These are phyloP conservation scores for Tragelaphus eurycerus DNA, from an alignment of 2,797 vertebrate genomes.

Conservation along the genomic window DNA sequence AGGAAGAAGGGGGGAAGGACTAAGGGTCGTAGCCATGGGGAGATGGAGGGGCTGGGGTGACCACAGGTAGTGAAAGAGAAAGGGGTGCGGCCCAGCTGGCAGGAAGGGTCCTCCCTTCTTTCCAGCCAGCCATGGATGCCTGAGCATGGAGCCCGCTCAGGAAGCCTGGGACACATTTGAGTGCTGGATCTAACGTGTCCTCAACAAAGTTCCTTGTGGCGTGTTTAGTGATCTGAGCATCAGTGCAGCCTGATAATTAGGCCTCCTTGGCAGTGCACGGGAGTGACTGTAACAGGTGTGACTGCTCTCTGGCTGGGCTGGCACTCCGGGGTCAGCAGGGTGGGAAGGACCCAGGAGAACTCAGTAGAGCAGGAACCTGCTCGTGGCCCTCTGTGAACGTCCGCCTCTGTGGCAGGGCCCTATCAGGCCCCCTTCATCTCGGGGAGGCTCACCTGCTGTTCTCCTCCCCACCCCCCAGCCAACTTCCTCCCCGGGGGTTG, in stretches of 20 bases:
- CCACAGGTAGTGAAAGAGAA: not conserved
- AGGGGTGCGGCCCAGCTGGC: not conserved
- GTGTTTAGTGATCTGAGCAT: not conserved
- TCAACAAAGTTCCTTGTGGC: not conserved
- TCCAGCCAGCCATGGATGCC: not conserved
- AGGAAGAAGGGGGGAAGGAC: not conserved
- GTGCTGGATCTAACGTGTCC: accelerated
- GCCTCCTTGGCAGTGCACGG: not conserved
- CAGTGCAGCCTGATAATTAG: not conserved
- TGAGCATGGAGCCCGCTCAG: not conserved
- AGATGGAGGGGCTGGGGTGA: accelerated
- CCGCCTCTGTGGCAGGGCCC: not conserved
- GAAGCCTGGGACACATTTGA: not conserved
- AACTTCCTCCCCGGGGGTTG: not conserved
- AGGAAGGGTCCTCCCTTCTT: not conserved
- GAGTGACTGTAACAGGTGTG: not conserved
- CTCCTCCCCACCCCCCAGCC: not conserved
- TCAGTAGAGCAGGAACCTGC: not conserved
- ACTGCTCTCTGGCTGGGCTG: not conserved
- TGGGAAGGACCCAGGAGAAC: not conserved
- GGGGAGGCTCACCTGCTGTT: not conserved
- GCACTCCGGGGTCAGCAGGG: not conserved
- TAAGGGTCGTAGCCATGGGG: not conserved
- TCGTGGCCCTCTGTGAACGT: not conserved
- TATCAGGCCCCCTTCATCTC: not conserved